Conservation (phyloP, 2,797 vertebrate genomes). For the Stomatorhinus walkeri region DNA sequence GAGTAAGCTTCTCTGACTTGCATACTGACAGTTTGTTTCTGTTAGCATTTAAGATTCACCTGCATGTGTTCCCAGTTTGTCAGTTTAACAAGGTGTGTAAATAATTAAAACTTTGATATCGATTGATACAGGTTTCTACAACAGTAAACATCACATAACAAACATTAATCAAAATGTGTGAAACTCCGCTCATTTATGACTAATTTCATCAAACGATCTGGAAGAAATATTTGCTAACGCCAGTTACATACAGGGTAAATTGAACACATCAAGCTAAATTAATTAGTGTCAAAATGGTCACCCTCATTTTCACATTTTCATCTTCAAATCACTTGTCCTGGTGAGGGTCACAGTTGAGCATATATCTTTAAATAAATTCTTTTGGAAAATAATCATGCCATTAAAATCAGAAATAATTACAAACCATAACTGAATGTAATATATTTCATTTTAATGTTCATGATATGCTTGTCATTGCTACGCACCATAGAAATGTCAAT, state of each 20-base stretch:
- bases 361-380: neutral
- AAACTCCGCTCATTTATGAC: neutral
- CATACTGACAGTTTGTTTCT: neutral
- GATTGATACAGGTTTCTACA: neutral
- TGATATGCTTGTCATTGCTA: neutral
- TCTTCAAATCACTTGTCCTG: neutral
- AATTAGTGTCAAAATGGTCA: neutral
- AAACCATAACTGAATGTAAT: neutral
- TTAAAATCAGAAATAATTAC: neutral
- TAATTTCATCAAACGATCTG: neutral
- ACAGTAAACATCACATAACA: neutral
- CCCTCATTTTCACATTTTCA: neutral
- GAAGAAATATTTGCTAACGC: neutral
- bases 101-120: neutral
- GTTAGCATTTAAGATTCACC: neutral
- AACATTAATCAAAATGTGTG: constrained; percentile 3
- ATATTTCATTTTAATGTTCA: constrained; percentile 1
- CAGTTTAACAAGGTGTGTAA: neutral
- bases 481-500: neutral
- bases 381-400: neutral
- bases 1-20: neutral
- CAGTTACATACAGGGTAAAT: neutral
- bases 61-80: neutral
- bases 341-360: neutral
- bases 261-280: neutral